Conservation (phyloP, 2,113 vertebrate genomes). For the Emydocephalus ijimae region DNA sequence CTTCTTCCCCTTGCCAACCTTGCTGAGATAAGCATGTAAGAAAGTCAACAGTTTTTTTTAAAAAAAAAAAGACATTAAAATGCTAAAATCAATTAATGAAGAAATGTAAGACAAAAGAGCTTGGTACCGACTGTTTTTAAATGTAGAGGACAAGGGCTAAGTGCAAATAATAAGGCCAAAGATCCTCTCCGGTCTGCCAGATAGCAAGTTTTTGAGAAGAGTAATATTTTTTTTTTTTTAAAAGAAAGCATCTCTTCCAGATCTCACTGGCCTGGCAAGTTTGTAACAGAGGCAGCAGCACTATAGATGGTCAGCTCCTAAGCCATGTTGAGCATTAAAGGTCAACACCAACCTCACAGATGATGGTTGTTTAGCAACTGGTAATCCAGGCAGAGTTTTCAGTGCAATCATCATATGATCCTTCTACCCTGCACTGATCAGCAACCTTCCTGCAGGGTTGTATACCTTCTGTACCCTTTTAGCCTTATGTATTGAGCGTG, state of each 20-base stretch:
- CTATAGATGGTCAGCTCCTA: background rate
- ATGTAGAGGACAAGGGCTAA: background rate
- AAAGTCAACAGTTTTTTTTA: background rate
- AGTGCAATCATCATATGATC: background rate
- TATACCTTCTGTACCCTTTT: background rate
- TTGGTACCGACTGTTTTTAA: background rate
- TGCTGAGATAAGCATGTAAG: background rate
- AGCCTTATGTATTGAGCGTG: background rate
- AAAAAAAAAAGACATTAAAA: background rate
- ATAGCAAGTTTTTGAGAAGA: background rate
- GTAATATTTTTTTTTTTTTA: background rate
- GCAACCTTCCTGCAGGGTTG: background rate
- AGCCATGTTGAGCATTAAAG: background rate
- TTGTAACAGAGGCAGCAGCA: background rate
- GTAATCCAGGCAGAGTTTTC: background rate
- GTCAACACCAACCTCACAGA: background rate
- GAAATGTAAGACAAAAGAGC: background rate
- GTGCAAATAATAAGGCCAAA: background rate
- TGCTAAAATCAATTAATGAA: background rate
- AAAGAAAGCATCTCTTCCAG: background rate
- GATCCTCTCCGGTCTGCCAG: background rate
- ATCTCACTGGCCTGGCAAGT: background rate
- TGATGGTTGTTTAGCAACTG: background rate
- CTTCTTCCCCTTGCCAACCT: background rate
- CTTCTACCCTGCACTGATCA: background rate